These are phyloP conservation scores for Nemapogon koenigi DNA, from an alignment of 2,888 invertebrate genomes.

Conservation along the genomic window DNA sequence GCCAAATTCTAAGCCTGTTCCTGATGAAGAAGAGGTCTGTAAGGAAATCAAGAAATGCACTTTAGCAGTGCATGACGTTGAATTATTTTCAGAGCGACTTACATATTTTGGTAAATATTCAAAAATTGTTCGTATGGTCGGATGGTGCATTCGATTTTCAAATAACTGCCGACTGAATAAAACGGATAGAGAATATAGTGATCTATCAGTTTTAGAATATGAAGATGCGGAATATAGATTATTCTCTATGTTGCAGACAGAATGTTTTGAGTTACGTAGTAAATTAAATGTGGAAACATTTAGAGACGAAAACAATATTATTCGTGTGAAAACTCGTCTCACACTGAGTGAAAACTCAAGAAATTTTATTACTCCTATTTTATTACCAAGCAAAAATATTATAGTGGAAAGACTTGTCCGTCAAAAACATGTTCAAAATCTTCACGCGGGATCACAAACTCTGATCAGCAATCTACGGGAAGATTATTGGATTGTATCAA, in stretches of 20 bases:
- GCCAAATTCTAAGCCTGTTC: background rate
- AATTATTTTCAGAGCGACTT: background rate
- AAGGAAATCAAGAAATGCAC: background rate
- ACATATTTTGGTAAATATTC: conserved; percentile 9
- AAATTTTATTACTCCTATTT: too few species aligned
- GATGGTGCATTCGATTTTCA: conserved; percentile 6
- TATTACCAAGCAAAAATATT: too few species aligned
- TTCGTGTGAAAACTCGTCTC: too few species aligned
- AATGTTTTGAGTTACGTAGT: background rate
- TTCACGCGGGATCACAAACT: too few species aligned
- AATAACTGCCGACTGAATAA: background rate
- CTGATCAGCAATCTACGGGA: too few species aligned
- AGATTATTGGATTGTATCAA: too few species aligned
- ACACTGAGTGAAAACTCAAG: too few species aligned
- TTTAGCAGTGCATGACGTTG: background rate
- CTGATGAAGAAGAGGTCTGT: background rate
- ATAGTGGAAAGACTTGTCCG: too few species aligned
- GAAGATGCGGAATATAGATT: conserved; percentile 1
- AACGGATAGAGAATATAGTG: too few species aligned
- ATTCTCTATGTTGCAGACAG: background rate
- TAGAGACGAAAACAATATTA: too few species aligned
- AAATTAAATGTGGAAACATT: background rate
- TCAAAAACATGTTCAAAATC: too few species aligned
- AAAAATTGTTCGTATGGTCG: conserved; percentile 10
- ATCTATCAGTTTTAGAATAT: background rate